These are phyloP conservation scores for Doris montereyensis DNA, from an alignment of 2,888 invertebrate species.

Conservation along the genomic window DNA sequence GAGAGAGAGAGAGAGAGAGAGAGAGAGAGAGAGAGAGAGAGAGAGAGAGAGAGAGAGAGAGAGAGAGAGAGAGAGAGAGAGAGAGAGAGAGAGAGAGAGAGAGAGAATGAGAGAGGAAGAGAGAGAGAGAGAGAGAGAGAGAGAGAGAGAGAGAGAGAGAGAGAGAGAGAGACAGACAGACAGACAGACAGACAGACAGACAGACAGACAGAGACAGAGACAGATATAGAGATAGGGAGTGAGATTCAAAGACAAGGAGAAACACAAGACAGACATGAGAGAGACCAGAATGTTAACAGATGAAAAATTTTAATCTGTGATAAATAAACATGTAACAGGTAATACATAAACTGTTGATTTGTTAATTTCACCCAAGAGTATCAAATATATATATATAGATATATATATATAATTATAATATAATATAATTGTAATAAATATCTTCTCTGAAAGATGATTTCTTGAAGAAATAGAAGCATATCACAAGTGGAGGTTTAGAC, in stretches of 20 bases:
- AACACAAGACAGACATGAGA: no score
- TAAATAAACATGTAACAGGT: no score
- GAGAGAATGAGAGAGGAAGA: neutral
- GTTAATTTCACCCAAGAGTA: no score
- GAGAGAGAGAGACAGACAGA: neutral
- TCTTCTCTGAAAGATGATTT: neutral
- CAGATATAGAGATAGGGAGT: no score
- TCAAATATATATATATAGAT: no score
- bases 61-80: neutral
- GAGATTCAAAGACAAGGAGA: no score
- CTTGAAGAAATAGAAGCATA: slow-evolving; percentile 17
- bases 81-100: slow-evolving; percentile 8
- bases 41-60: slow-evolving; percentile 30
- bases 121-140: neutral
- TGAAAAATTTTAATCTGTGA: no score
- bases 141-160: neutral
- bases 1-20: slow-evolving; percentile 22
- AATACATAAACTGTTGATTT: no score
- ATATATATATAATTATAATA: no score
- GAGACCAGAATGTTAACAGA: no score
- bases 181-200: neutral
- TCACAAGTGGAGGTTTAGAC: neutral
- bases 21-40: slow-evolving; percentile 25
- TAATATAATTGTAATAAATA: no score
- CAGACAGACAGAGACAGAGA: neutral